Conservation (phyloP, 2,797 vertebrate genomes). For the Rhinichthys osculus region DNA sequence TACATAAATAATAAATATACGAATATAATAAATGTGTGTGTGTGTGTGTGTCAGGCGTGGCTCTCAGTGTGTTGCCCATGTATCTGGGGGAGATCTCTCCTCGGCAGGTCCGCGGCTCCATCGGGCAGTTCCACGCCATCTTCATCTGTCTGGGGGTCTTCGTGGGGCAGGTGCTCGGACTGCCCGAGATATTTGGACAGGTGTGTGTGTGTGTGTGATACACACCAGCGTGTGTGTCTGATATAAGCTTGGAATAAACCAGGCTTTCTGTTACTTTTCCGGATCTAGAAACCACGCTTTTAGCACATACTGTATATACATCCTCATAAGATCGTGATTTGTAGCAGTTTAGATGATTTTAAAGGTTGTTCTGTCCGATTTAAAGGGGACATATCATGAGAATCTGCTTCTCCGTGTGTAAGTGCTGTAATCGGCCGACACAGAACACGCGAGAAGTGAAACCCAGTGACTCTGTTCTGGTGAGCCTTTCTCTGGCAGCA, state of each 20-base stretch:
- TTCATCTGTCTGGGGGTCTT: slow-evolving; percentile 95
- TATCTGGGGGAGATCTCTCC: slow-evolving; percentile 96
- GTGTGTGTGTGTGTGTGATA: slow-evolving; percentile 66
- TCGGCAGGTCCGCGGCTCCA: slow-evolving; percentile 85
- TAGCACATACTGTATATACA: not conserved
- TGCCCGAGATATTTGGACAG: slow-evolving; percentile 91
- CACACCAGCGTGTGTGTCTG: not conserved
- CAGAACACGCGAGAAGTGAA: too few relatives aligned
- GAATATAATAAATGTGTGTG: not conserved
- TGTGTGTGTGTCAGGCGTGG: slow-evolving; percentile 79
- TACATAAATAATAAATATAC: not conserved
- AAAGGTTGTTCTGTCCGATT: not conserved
- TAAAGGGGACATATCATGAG: too few relatives aligned
- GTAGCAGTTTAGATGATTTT: not conserved
- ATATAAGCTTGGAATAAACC: not conserved
- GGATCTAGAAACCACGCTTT: not conserved
- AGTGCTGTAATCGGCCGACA: too few relatives aligned
- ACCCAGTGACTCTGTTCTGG: too few relatives aligned
- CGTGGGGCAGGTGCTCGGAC: slow-evolving; percentile 87
- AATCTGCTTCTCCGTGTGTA: too few relatives aligned
- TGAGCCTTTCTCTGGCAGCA: too few relatives aligned
- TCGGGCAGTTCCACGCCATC: slow-evolving; percentile 92
- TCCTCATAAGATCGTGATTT: not conserved
- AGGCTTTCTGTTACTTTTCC: not conserved
- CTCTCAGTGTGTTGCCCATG: slow-evolving; percentile 92